Conservation (phyloP, 1,140 invertebrate species). For the Aplysia californica region DNA sequence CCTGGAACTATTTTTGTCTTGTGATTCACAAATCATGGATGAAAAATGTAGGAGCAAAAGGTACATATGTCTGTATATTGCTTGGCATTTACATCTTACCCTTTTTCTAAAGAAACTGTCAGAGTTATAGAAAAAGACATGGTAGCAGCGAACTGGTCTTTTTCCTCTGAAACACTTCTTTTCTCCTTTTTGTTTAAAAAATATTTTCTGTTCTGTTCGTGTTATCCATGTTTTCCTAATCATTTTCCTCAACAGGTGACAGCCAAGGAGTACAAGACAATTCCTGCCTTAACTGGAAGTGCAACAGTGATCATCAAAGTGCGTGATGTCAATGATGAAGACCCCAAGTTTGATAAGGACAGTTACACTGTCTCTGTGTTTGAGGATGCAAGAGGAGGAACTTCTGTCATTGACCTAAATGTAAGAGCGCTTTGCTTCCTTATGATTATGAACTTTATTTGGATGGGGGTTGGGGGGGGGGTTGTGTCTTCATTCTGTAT, state of each 20-base stretch:
- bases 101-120: no score
- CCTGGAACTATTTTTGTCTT: no score
- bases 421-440: slow-evolving; percentile 36
- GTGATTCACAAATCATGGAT: no score
- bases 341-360: slow-evolving; percentile 67
- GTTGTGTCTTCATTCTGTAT: no score
- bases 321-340: slow-evolving; percentile 57
- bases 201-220: neutral
- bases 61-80: no score
- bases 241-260: slow-evolving; percentile 71
- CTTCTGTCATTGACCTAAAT: slow-evolving; percentile 72
- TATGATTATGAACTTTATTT: no score
- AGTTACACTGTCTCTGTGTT: slow-evolving; percentile 79
- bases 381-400: slow-evolving; percentile 79
- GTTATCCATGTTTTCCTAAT: neutral
- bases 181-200: neutral
- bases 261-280: slow-evolving; percentile 32
- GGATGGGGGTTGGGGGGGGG: no score
- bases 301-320: slow-evolving; percentile 48
- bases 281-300: slow-evolving; percentile 65
- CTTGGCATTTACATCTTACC: no score
- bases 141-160: no score
- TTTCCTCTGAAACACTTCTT: neutral
- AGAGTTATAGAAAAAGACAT: no score
- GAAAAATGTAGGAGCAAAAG: no score